Conservation (phyloP, 2,113 vertebrate genomes). For the Petromus typicus region DNA sequence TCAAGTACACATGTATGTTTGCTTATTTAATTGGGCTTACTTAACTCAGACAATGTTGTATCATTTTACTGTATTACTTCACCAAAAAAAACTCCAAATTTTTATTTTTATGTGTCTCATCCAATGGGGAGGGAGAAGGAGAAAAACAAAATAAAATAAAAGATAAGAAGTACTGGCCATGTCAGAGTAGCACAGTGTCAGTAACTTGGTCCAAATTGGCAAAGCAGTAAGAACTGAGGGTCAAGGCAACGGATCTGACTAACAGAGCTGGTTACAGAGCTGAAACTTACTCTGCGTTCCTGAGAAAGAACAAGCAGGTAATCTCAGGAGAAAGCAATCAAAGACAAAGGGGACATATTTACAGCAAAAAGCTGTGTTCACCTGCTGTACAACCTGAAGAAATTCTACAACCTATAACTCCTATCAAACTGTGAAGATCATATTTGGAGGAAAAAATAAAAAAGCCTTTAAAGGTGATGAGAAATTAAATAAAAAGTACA, state of each 20-base stretch:
- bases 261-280: neutral
- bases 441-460: neutral
- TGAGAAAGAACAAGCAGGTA: neutral
- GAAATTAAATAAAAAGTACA: constrained; percentile 23
- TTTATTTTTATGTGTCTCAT: neutral
- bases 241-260: neutral
- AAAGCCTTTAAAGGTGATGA: neutral
- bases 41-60: neutral
- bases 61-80: neutral
- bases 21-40: neutral
- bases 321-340: neutral
- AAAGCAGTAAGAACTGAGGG: neutral
- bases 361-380: neutral
- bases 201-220: neutral
- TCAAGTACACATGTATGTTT: neutral
- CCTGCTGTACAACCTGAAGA: neutral
- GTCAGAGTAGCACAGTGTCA: neutral
- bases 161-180: neutral
- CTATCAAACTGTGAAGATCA: neutral
- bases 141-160: neutral
- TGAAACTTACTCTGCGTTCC: neutral
- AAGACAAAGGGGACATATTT: neutral
- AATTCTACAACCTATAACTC: neutral
- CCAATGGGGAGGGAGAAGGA: neutral
- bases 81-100: neutral